These are phyloP conservation scores for Cerastis rubricosa DNA, from an alignment of 2,888 invertebrate species.

Conservation along the genomic window DNA sequence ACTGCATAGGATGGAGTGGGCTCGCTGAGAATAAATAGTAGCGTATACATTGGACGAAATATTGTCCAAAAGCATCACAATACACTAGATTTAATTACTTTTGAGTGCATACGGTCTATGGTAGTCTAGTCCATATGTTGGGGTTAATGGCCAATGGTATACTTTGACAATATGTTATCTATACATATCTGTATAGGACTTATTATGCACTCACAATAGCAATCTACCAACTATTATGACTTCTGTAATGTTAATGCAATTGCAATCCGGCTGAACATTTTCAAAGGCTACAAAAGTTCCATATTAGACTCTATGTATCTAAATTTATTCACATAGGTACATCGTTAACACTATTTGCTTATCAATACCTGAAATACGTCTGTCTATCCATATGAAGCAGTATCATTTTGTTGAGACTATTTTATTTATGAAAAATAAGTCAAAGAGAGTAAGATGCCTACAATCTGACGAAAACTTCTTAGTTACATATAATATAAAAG, in stretches of 20 bases:
- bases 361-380: background rate
- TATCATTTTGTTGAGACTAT: background rate
- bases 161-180: background rate
- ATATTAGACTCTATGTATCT: background rate
- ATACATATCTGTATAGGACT: conserved; percentile 3
- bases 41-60: conserved; percentile 55
- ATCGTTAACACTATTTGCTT: background rate
- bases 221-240: conserved; percentile 23
- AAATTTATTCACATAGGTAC: background rate
- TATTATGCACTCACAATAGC: conserved; percentile 28
- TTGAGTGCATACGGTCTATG: conserved; percentile 24
- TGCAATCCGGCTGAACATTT: conserved; percentile 23
- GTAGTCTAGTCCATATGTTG: conserved; percentile 10
- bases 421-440: background rate
- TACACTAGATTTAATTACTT: conserved; percentile 54
- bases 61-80: conserved; percentile 56
- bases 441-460: background rate
- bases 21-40: conserved; percentile 75
- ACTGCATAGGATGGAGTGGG: conserved; percentile 75
- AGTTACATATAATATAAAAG: background rate
- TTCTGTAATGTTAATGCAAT: conserved; percentile 19
- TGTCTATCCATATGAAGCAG: background rate
- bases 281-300: conserved; percentile 26
- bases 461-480: background rate
- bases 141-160: conserved; percentile 17